Evolutionary conservation across 2,113 vertebrate species (phyloP), one percentile per base, ranked within the genome.

Genomic region (Vimba vimba): DNA sequence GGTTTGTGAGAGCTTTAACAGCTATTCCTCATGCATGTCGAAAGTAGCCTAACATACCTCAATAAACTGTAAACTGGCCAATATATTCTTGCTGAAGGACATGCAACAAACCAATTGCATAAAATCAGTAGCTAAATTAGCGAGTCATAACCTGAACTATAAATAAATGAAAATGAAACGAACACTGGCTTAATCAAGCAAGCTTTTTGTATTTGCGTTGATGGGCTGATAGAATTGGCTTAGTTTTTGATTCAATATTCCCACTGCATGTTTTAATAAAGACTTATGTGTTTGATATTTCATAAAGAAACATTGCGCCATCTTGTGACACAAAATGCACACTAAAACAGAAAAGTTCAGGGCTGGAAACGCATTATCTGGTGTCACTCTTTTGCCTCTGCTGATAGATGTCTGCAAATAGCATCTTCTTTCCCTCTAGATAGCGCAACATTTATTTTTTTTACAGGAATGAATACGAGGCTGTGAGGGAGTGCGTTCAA

Each of bases 291-390:
- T 75, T 75, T 75, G 10, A 13, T 60, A 25, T 62, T 21, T 39
- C 27, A 33, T 45, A 79, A 84, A 59, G 62, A 55, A 19, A 83
- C 73, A 36, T 85, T 84, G 45, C 69, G 33, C 91, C 93, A 89
- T 87, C 91, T 91, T 86, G 87, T 93, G 93, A 88, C 25, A 45
- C 15, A 43, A 82, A 87, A 75, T 43, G 33, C 19, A 39, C 17
- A 23, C 68, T 13, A 71, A 69, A 36, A 36, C 1, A 19, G 19
- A 33, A 21, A 69, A 21, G 66, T 19, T 68, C 64, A 68, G 30
- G 27, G 64, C 15, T 21, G 52, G 27, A 4, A 64, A 30, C 13
- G 30, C 27, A 19, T 17, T 52, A 52, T 15, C 17, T 55, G 52
- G 15, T 55, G 50, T 19, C 1, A 17, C 10, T 6, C 1, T 2